Evolutionary conservation across 2,797 vertebrate species (phyloP).

Genomic region (Kryptolebias ocellatus): DNA sequence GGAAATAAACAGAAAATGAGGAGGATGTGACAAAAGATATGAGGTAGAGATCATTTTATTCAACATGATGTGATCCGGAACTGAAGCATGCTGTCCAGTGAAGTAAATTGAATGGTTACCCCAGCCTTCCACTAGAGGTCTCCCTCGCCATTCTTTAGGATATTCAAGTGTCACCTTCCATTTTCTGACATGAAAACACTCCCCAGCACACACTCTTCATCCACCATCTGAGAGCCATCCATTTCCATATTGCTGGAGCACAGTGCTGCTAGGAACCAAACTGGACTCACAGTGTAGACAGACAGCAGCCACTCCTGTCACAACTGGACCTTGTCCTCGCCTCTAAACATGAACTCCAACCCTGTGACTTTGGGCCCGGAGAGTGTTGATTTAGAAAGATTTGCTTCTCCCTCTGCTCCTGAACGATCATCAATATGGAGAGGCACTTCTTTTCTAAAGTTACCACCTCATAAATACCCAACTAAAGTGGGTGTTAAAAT

Average conservation of each 20-base stretch:
- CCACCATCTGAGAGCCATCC: conserved; percentile 60
- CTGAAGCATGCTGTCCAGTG: background rate
- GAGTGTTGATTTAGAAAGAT: conserved; percentile 59
- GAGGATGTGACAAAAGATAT: background rate
- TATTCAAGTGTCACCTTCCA: conserved; percentile 50
- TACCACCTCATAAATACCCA: conserved; percentile 76
- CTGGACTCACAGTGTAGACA: conserved; percentile 49
- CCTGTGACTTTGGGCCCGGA: conserved; percentile 44
- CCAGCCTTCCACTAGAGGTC: conserved; percentile 78
- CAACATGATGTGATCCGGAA: conserved; percentile 12
- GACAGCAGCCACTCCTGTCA: conserved; percentile 15
- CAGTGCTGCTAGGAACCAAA: conserved; percentile 29
- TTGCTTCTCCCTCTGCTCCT: conserved; percentile 22
- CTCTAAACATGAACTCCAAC: conserved; percentile 34
- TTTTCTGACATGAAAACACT: conserved; percentile 67
- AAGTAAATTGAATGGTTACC: background rate
- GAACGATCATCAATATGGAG: conserved; percentile 37
- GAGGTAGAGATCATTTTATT: background rate
- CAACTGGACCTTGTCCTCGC: conserved; percentile 3
- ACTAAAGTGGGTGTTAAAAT: conserved; percentile 73
- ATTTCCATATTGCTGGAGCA: conserved; percentile 58
- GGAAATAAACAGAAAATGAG: background rate
- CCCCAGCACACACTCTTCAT: conserved; percentile 32
- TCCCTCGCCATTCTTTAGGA: conserved; percentile 68
- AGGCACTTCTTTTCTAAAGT: conserved; percentile 39